Evolutionary conservation across 2,113 vertebrate species (phyloP), one percentile per base, ranked within the genome.

Genomic region (Trachemys scripta): DNA sequence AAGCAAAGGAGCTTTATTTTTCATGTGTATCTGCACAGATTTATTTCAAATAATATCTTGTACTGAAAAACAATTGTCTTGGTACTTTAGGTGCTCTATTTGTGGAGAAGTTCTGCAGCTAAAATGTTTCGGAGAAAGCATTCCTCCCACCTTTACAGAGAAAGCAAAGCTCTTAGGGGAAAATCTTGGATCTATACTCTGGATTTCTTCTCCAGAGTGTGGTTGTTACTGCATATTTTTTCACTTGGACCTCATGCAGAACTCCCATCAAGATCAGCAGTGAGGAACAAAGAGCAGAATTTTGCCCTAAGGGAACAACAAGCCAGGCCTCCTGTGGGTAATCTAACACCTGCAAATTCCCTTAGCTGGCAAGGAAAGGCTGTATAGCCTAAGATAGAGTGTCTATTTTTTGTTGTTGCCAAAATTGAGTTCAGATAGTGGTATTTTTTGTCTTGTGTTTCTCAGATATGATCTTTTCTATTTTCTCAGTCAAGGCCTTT

Each of bases 271-370:
- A 97, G 90, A 94, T 95, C 57, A 65, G 62, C 89, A 82, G 54
- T 84, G 75, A 80, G 79, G 95, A 45, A 96, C 92, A 96, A 95
- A 96, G 90, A 88, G 54, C 29, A 14, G 87, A 53, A 49, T n/a
- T 93, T 85, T 90, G 92, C 92, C 82, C 1, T 0, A 83, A 80
- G 89, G 85, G 54, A 56, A 57, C 57, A 0, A 0, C 57, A 59
- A 87, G 95, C 53, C 87, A 91, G 85, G 84, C 76, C 24, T 91
- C 83, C 89, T 6, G 0, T 86, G 83, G 82, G 53, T 96, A 82
- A 92, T 97, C 88, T 94, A 87, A 91, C 94, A 93, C 96, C 95
- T 94, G 95, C 11, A 0, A 53, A 22, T 94, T 93, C 92, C 85
- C 92, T 53, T 81, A 45, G 82, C 51, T 94, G 93, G 92, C 96